Base-by-base conservation (phyloP, 1,140 invertebrate species). In the Panonychus citri region DNA sequence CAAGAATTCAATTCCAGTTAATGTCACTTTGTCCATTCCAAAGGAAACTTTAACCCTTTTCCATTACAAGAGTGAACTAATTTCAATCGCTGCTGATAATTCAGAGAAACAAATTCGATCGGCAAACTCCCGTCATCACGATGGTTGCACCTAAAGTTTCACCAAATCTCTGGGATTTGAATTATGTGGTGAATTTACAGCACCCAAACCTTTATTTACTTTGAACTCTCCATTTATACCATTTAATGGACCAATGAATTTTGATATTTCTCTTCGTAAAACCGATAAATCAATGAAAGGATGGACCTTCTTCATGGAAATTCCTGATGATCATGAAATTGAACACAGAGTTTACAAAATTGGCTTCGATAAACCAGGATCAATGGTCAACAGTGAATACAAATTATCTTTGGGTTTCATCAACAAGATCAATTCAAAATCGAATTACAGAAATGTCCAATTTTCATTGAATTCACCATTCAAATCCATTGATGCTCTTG, bases 201-300 rank as follows among this genome's bases (percentile, higher is more conserved):
- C 17, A 5, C 43, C 43, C 17, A 48, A 48, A 25, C 43, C 43
- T 25, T 48, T 57, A 40, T 34, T 40, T 19, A 28, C 57, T 24
- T 19, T 43, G 8, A 3, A 25, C 2, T 34, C 26, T 26, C 26
- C 19, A 46, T 21, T 25, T 8, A 43, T 7, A 26, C 28, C 26
- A 54, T 50, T 27, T 26, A 42, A 49, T 48, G 4, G 39, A 1
- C 43, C 43, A 19, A 21, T 19, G 5, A 25, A 48, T 21, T 25
- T n/a, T 30, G 53, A 58, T 19, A 27, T 58, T 48, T 15, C 15
- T 10, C n/a, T 58, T 25, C 12, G 15, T 1, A 58, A 58, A 27
- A 57, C 37, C 24, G 57, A 58, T 30, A 1, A 7, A 25, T 4
- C 13, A n/a, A 30, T 58, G 52, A 43, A 51, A 46, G 37, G 24